A percentile compares a stretch with the other conserved stretches of the same genome.
These are phyloP conservation scores for Arrhamphus sclerolepis DNA, from an alignment of 2,797 vertebrate genomes.

Conservation along the genomic window DNA sequence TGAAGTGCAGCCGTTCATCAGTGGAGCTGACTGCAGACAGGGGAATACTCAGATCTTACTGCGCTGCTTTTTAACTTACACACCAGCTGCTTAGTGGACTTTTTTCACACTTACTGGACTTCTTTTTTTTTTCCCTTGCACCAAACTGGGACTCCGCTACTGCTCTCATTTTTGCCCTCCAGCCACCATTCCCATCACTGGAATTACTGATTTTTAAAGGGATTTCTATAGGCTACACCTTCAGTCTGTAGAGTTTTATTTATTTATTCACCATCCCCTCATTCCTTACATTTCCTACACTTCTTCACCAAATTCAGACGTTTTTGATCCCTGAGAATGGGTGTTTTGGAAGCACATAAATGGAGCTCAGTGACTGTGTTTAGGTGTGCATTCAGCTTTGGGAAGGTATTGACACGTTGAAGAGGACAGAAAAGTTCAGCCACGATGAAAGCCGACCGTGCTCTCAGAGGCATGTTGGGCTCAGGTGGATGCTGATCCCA, in stretches of 20 bases:
- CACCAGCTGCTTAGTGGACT: constrained; percentile 49
- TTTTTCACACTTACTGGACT: constrained; percentile 23
- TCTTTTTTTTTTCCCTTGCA: constrained; percentile 33
- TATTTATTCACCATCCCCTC: too few species aligned
- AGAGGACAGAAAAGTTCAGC: constrained; percentile 13
- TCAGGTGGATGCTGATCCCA: constrained; percentile 64
- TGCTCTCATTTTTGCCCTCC: constrained; percentile 26
- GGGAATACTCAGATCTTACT: constrained; percentile 60
- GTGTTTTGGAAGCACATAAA: constrained; percentile 15
- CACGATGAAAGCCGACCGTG: constrained; percentile 27
- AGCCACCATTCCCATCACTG: constrained; percentile 39
- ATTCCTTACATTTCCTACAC: constrained; percentile 3
- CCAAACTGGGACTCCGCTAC: constrained; percentile 40
- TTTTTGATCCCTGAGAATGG: constrained; percentile 31
- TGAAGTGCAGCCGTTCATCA: constrained; percentile 73
- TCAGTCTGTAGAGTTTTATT: not conserved
- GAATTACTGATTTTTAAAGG: constrained; percentile 37
- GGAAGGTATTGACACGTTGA: constrained; percentile 25
- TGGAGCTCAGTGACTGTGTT: constrained; percentile 20
- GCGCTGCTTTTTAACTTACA: constrained; percentile 50
- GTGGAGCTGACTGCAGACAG: constrained; percentile 54
- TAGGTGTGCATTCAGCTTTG: constrained; percentile 31
- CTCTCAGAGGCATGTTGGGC: constrained; percentile 24
- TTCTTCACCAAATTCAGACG: constrained; percentile 20
- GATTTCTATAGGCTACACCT: constrained; percentile 13